Evolutionary conservation across 2,113 vertebrate species (phyloP), one percentile per base, ranked within the genome.

Genomic region (Lota lota): DNA sequence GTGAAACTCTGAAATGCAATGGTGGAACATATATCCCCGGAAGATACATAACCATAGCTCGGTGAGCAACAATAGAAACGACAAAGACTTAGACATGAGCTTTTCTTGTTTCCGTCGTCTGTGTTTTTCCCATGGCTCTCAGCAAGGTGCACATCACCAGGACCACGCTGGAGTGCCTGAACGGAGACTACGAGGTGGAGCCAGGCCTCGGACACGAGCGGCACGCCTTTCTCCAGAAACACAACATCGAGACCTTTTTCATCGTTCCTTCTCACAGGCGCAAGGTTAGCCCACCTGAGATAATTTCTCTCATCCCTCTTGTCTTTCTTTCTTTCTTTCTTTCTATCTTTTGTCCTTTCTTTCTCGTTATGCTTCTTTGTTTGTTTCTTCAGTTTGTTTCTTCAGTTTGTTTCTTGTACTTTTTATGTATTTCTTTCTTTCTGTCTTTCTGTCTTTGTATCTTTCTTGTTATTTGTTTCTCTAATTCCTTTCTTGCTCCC

Each of bases 81-180:
- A 57, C 14, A 14, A 54, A 54, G 51, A 14, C 12, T 33, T 33
- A 5, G 12, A 14, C 7, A 16, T 54, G 18, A 54, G 14, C 18
- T 12, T 18, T 18, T 4, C 5, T 58, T 20, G 7, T 58, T 17
- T 58, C 51, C 51, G 1, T 18, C 51, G 14, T 20, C 53, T 18
- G 18, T 11, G 14, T 16, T 54, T 54, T 54, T 18, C 51, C 12
- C 12, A 2, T 18, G 18, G 47, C 79, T 79, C 72, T 0, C 87
- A 99, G 97, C 75, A 99, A 99, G 89, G 97, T 99, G 78, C 97
- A 99, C 82, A 96, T 99, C 88, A 99, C 96, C 18, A 92, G 92
- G 89, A 93, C 95, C 57, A 99, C 97, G 20, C 91, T 99, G 80
- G 95, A 97, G 65, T 98, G 96, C 90, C 80, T 99, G 78, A 98